Base-by-base conservation (phyloP, 2,888 invertebrate species). In the Lapara coniferarum region DNA sequence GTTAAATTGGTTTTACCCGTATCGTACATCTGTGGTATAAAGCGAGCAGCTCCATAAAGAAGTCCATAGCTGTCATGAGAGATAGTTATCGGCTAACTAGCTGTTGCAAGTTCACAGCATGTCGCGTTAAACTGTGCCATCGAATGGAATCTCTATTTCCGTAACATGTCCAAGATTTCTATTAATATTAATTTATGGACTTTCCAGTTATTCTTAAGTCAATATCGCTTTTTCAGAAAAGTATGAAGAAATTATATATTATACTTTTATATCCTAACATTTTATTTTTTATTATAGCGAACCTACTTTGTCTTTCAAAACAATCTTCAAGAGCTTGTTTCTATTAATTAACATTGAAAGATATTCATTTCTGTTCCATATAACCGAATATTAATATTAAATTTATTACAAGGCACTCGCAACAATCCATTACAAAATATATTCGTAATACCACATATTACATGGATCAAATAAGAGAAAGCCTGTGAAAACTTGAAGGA, bases 61-160 rank as follows among this genome's bases (percentile, higher is more conserved):
- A 90, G 85, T 81, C 79, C 75, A 77, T 77, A 79, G 78, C 81
- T 81, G 85, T 85, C 81, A 78, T 78, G 74, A 75, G 77, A 80
- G 91, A 91, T 91, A 81, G 78, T 83, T 87, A 92, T 92, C 92
- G 74, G 67, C 75, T 89, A 90, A 90, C 90, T 85, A 89, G 87
- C 86, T 86, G 87, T 87, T 85, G 80, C 81, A 75, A 78, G 85
- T 83, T 81, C 76, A 80, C 81, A 77, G 80, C 84, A 78, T 82
- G 83, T 80, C 80, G 79, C 78, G 73, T 77, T 80, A 79, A 80
- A 79, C 76, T 79, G 78, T 79, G 79, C 78, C 80, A 79, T 83
- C 75, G 73, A 78, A 75, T 75, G 73, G 70, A 75, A 75, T 72
- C 72, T 70, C 71, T 72, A 75, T 75, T 78, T 75, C 75, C 72